These are phyloP conservation scores for Orientallactaga bullata DNA, from an alignment of 2,113 vertebrate genomes.

Conservation along the genomic window DNA sequence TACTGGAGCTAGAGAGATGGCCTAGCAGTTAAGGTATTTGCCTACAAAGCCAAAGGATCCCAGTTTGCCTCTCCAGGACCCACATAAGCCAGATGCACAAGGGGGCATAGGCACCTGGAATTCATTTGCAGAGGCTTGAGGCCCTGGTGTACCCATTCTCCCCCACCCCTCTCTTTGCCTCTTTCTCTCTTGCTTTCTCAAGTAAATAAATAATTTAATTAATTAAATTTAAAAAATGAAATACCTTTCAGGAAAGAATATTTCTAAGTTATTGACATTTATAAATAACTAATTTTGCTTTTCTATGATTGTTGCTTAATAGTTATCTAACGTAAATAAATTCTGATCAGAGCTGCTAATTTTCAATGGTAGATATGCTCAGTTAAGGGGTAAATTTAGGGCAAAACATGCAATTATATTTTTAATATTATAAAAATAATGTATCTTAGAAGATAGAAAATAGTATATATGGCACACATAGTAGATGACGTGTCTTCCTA, in stretches of 20 bases:
- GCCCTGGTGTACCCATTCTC: no score
- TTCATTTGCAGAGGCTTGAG: no score
- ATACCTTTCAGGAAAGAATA: constrained; percentile 4
- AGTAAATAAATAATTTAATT: no score
- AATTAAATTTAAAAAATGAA: no score
- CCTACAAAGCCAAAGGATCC: no score
- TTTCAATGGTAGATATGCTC: not conserved
- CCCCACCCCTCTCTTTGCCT: no score
- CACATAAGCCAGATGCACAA: no score
- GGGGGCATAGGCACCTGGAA: no score
- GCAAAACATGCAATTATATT: not conserved
- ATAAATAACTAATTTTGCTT: not conserved
- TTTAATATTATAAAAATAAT: not conserved
- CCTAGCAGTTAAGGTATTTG: no score
- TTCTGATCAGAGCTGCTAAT: not conserved
- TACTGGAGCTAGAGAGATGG: no score
- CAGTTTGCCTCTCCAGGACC: no score
- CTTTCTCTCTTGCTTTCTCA: no score
- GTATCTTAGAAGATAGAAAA: not conserved
- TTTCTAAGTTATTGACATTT: not conserved
- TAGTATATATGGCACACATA: not conserved
- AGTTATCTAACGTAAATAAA: not conserved
- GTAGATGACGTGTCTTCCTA: not conserved
- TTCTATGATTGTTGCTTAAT: not conserved
- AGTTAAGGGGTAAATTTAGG: not conserved